Evolutionary conservation across 2,113 vertebrate species (phyloP).

Genomic region (Nibea coibor): DNA sequence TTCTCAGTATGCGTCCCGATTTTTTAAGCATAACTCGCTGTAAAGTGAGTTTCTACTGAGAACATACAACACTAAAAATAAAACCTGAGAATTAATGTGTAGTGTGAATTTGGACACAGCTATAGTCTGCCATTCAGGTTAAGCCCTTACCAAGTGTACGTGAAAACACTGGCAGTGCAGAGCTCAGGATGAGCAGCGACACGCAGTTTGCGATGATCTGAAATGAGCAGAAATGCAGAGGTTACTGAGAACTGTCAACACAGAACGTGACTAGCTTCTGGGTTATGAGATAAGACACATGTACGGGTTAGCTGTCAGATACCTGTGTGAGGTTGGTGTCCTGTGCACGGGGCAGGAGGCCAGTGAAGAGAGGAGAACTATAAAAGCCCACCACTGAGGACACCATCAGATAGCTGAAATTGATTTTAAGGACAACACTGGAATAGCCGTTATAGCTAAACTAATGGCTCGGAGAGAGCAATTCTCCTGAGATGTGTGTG

Average conservation of each 20-base stretch:
- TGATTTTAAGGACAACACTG: conserved; percentile 65
- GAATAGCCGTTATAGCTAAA: background rate
- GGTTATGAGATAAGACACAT: background rate
- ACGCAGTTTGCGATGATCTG: conserved; percentile 98
- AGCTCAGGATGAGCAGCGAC: conserved; percentile 94
- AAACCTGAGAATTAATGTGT: background rate
- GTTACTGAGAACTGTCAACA: background rate
- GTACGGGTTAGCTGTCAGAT: conserved; percentile 1
- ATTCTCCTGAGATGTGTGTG: too few species aligned
- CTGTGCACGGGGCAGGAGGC: conserved; percentile 87
- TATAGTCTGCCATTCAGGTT: background rate
- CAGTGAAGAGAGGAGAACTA: conserved; percentile 91
- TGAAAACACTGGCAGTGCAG: conserved; percentile 95
- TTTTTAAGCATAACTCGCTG: background rate
- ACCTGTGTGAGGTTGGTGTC: conserved; percentile 97
- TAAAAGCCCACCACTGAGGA: conserved; percentile 97
- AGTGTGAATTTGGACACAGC: background rate
- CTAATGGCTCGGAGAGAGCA: too few species aligned
- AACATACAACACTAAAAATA: background rate
- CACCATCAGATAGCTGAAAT: conserved; percentile 92
- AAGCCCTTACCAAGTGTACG: conserved; percentile 92
- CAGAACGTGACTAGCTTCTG: background rate
- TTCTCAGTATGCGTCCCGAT: too few species aligned
- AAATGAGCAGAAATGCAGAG: conserved; percentile 16
- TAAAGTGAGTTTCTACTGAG: background rate